Evolutionary conservation across 2,113 vertebrate species (phyloP).

Genomic region (Psittacara wagleri): DNA sequence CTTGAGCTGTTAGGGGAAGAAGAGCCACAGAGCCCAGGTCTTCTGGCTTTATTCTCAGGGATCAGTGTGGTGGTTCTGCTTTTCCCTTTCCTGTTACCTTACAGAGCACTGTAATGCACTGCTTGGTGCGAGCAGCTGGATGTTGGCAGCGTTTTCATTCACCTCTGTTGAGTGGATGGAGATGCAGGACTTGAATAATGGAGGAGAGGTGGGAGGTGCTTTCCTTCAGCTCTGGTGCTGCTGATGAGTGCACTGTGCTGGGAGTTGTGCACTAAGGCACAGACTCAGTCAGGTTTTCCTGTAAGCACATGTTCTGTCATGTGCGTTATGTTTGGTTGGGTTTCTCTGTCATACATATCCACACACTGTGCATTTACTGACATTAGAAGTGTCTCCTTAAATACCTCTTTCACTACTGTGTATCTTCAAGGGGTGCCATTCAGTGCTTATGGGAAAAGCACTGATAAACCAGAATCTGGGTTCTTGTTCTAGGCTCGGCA

Average conservation of each 20-base stretch:
- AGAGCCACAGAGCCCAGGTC: neutral
- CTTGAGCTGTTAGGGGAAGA: neutral
- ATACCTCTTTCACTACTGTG: neutral
- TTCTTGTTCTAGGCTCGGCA: neutral
- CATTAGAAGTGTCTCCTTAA: neutral
- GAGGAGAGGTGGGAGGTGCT: neutral
- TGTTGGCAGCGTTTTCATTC: neutral
- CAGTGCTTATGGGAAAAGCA: neutral
- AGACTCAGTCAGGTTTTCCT: neutral
- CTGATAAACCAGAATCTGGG: neutral
- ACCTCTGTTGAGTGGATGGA: neutral
- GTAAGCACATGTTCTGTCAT: neutral
- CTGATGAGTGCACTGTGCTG: neutral
- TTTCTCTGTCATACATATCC: neutral
- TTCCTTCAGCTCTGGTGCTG: neutral
- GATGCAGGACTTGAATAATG: neutral
- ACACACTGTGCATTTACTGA: neutral
- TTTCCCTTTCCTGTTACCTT: neutral
- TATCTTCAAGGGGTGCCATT: neutral
- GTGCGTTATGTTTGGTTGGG: neutral
- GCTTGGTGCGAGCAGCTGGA: neutral
- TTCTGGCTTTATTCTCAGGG: neutral
- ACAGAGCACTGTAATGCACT: neutral
- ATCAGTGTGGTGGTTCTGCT: neutral
- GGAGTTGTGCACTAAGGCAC: neutral